Conservation (phyloP, 2,888 invertebrate genomes). For the Habrosyne pyritoides region DNA sequence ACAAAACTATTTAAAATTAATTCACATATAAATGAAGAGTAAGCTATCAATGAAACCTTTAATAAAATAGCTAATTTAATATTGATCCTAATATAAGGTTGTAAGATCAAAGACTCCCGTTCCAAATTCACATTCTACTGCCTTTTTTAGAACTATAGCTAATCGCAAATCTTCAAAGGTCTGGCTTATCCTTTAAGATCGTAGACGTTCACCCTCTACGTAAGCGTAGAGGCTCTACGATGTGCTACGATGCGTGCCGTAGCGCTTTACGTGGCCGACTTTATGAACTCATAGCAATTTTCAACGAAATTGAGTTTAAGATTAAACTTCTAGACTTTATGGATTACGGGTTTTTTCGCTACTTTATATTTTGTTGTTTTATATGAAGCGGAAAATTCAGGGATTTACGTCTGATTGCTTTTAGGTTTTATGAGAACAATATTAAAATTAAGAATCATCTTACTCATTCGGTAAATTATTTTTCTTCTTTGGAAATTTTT, state of each 20-base stretch:
- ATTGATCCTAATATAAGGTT: too few relatives aligned
- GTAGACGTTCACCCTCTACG: conserved; percentile 12
- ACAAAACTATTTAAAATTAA: too few relatives aligned
- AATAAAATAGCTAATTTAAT: too few relatives aligned
- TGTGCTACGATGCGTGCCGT: conserved; percentile 26
- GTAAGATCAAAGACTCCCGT: too few relatives aligned
- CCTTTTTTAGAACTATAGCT: too few relatives aligned
- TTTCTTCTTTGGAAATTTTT: too few relatives aligned
- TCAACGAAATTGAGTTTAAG: conserved; percentile 16
- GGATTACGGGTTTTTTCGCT: not conserved
- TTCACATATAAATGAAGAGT: too few relatives aligned
- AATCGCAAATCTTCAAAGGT: not conserved
- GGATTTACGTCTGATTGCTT: not conserved
- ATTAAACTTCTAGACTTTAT: conserved; percentile 5
- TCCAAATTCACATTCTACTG: too few relatives aligned
- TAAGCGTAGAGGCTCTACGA: conserved; percentile 28
- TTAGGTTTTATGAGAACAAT: too few relatives aligned
- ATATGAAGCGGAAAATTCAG: not conserved
- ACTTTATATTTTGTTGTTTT: not conserved
- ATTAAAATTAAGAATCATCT: too few relatives aligned
- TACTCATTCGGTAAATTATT: too few relatives aligned
- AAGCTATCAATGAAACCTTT: too few relatives aligned
- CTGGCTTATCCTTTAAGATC: not conserved
- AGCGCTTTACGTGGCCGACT: conserved; percentile 19
- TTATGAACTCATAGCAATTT: conserved; percentile 23